Conservation (phyloP, 92 coral and sea anemone genomes). For the Porites lobata region DNA sequence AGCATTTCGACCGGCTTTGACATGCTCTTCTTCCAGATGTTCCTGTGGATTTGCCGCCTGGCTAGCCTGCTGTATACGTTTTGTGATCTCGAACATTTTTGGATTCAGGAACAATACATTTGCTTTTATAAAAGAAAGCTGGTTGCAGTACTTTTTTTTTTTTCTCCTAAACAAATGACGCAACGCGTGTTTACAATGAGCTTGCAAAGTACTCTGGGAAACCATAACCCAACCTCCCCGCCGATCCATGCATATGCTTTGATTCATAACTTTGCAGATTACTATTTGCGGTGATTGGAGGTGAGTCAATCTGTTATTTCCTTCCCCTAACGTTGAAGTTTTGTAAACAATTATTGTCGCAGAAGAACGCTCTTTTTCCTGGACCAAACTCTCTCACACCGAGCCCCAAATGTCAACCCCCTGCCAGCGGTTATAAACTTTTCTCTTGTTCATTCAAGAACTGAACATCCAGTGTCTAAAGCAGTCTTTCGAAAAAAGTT, state of each 20-base stretch:
- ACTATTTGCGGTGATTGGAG: background rate
- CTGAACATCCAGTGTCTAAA: too few relatives aligned
- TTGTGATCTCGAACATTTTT: slow-evolving; percentile 87
- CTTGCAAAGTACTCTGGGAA: slow-evolving; percentile 63
- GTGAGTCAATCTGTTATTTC: too few relatives aligned
- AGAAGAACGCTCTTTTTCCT: too few relatives aligned
- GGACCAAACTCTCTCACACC: too few relatives aligned
- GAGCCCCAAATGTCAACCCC: too few relatives aligned
- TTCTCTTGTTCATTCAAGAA: too few relatives aligned
- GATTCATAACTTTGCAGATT: background rate
- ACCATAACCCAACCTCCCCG: background rate
- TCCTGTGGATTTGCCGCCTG: slow-evolving; percentile 94
- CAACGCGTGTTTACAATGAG: slow-evolving; percentile 75
- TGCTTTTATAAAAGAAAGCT: slow-evolving; percentile 4
- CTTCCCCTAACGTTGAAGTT: too few relatives aligned
- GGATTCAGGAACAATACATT: slow-evolving; percentile 1
- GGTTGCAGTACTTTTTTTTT: background rate
- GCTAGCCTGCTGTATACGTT: slow-evolving; percentile 92
- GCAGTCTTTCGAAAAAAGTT: too few relatives aligned
- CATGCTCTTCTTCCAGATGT: slow-evolving; percentile 86
- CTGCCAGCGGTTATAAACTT: too few relatives aligned
- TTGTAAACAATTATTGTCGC: too few relatives aligned
- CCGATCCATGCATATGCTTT: background rate
- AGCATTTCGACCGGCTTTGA: slow-evolving; percentile 94
- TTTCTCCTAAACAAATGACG: slow-evolving; percentile 78